Conservation (phyloP, 92 coral and sea anemone species). For the Phenganax stokvisi region DNA sequence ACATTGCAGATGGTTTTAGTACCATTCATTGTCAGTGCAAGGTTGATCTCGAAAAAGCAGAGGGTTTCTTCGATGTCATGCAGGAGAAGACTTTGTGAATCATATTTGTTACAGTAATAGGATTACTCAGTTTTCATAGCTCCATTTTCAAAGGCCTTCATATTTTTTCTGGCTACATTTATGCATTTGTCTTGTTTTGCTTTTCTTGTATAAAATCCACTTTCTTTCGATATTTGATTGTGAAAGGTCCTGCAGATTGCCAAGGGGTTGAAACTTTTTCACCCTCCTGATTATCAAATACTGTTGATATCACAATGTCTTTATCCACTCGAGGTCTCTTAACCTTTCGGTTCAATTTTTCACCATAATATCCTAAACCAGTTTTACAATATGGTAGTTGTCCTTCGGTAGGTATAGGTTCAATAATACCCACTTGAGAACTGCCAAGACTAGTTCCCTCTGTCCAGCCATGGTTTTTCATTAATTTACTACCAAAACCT, state of each 20-base stretch:
- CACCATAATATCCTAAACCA: constrained; percentile 91
- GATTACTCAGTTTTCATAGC: not conserved
- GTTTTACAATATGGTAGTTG: constrained; percentile 79
- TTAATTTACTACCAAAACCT: constrained; percentile 80
- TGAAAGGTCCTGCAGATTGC: constrained; percentile 71
- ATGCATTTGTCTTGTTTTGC: not conserved
- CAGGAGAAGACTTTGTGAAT: not conserved
- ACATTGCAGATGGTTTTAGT: constrained; percentile 87
- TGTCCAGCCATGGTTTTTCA: constrained; percentile 88
- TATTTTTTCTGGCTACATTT: not conserved
- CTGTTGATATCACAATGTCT: constrained; percentile 74
- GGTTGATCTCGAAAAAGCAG: constrained; percentile 70
- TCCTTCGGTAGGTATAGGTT: constrained; percentile 82
- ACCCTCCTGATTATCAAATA: constrained; percentile 67
- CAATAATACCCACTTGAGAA: constrained; percentile 69
- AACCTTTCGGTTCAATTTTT: constrained; percentile 67
- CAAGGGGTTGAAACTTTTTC: constrained; percentile 56
- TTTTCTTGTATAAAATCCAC: constrained; percentile 68
- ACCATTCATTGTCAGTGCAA: constrained; percentile 60
- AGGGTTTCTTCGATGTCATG: constrained; percentile 41
- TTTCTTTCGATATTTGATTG: constrained; percentile 61
- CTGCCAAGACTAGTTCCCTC: constrained; percentile 83
- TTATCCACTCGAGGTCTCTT: constrained; percentile 74
- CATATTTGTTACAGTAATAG: too few relatives aligned
- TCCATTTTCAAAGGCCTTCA: too few relatives aligned